Conservation (phyloP, 2,113 vertebrate species). For the Galbula dea region DNA sequence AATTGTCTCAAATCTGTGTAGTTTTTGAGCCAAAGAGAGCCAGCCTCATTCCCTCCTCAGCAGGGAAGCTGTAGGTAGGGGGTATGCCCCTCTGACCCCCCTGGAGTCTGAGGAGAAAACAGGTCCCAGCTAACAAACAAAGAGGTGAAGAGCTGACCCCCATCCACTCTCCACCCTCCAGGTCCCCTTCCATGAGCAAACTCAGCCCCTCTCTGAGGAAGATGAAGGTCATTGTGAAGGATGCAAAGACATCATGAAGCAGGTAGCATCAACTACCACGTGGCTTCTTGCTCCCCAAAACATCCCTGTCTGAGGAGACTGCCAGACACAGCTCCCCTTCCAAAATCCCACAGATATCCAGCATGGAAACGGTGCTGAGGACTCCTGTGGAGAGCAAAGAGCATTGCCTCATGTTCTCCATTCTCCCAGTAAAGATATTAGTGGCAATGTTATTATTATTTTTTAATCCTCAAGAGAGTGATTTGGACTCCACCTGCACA, state of each 20-base stretch:
- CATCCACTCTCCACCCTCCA: fast-evolving
- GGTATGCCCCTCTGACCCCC: background rate
- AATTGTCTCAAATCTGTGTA: constrained; percentile 61
- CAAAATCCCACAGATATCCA: fast-evolving
- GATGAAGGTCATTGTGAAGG: fast-evolving
- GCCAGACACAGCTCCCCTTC: background rate
- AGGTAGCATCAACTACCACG: too few species aligned
- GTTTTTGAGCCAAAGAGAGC: constrained; percentile 41
- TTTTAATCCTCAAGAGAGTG: background rate
- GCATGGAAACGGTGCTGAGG: background rate
- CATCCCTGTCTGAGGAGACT: background rate
- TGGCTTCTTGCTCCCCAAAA: fast-evolving
- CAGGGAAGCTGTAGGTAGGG: background rate
- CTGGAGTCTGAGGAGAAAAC: background rate
- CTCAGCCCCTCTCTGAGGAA: background rate
- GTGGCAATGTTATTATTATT: background rate
- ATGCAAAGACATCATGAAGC: background rate
- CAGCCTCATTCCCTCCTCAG: constrained; percentile 25
- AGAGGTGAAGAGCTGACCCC: background rate
- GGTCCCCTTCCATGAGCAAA: background rate
- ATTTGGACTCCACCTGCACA: background rate
- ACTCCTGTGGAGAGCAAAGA: background rate
- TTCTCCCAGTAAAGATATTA: background rate
- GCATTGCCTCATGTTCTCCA: fast-evolving
- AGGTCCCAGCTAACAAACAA: background rate